Conservation (phyloP, 2,113 vertebrate species). For the Hippocampus abdominalis region DNA sequence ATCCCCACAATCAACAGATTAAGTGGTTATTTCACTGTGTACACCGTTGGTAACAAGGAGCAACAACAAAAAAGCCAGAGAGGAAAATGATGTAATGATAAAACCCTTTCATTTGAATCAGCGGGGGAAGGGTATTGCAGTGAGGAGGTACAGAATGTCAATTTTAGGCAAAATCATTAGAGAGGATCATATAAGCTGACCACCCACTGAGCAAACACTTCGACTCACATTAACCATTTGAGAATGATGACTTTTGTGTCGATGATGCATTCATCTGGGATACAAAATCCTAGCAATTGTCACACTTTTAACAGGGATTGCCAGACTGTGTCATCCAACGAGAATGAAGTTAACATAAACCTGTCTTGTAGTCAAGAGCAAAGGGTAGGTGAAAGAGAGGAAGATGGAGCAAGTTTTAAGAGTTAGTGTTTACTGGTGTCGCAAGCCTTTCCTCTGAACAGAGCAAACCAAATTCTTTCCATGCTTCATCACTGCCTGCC, state of each 20-base stretch:
- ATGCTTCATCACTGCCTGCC: constrained; percentile 65
- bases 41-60: not conserved
- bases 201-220: not conserved
- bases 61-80: not conserved
- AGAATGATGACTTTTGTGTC: constrained; percentile 20
- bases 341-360: constrained; percentile 45
- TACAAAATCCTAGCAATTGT: constrained; percentile 46
- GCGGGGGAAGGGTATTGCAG: not conserved
- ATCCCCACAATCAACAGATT: not conserved
- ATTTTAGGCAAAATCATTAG: not conserved
- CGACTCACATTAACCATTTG: constrained; percentile 15
- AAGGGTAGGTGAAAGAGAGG: constrained; percentile 24
- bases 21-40: not conserved
- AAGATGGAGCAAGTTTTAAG: constrained; percentile 33
- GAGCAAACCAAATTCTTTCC: constrained; percentile 64
- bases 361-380: constrained; percentile 44
- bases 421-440: constrained; percentile 61
- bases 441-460: constrained; percentile 62
- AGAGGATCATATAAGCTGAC: not conserved
- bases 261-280: constrained; percentile 40
- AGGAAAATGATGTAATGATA: not conserved
- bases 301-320: constrained; percentile 31
- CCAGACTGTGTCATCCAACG: constrained; percentile 62
- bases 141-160: not conserved
- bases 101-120: constrained; percentile 3